Base-by-base conservation (phyloP, 2,113 vertebrate genomes). In the Lepus timidus region DNA sequence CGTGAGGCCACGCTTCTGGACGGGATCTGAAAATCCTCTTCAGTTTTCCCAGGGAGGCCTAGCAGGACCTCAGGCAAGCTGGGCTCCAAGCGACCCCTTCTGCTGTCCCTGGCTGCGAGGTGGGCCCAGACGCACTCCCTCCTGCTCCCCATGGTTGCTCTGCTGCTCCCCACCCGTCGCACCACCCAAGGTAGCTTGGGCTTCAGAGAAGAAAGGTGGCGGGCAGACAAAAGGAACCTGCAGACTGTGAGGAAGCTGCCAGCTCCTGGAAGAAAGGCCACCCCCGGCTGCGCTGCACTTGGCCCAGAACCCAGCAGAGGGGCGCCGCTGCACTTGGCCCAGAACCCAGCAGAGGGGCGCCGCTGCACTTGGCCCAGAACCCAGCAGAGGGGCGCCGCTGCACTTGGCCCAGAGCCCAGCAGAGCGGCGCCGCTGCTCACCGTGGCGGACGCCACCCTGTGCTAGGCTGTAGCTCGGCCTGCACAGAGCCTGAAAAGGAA, bases 401-500 rank as follows among this genome's bases (percentile, higher is more conserved):
- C 33, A 33, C 33, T 33, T 33, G 36, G 95, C 83, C 84, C 70
- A 83, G 79, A 88, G 64, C 52, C 84, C 85, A 67, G 52, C 61
- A 86, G 83, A 88, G 52, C 29, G 36, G 25, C 74, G 64, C 51
- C 86, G 76, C 92, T 83, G 14, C 76, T 85, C 95, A 16, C 17
- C 52, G 11, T 92, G 79, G 76, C 93, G 90, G 83, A 92, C 83
- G 93, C 65, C 76, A 12, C 62, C 4, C 79, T 81, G 93, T 94
- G 91, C 74, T 65, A 20, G 91, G 94, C 94, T 97, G 84, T 31
- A 78, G 86, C 91, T 93, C 89, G 78, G 89, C 79, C 86, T 79
- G 78, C 94, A 85, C 80, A 95, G 81, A 49, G 94, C 96, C 95
- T 97, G 94, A 84, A 96, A 96, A 95, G 96, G 95, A 91, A 97